Conservation (phyloP, 2,888 invertebrate species). For the Cetonia aurata region DNA sequence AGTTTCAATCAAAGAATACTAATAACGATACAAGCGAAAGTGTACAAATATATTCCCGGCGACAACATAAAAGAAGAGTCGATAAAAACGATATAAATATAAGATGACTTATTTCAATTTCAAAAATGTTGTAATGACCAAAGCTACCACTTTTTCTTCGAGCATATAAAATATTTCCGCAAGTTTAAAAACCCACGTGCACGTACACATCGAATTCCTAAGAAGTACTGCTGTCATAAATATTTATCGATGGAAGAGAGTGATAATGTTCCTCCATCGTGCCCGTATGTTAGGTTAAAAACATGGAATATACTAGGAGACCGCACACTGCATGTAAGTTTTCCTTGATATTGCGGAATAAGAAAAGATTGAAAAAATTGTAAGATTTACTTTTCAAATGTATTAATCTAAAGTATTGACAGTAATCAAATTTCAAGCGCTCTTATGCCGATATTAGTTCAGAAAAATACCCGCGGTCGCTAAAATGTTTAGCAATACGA, state of each 20-base stretch:
- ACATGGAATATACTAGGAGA: constrained; percentile 6
- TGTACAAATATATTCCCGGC: constrained; percentile 31
- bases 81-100: constrained; percentile 48
- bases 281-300: constrained; percentile 9
- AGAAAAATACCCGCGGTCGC: too few relatives aligned
- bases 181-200: constrained; percentile 43
- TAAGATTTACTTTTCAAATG: not conserved
- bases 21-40: constrained; percentile 42
- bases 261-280: constrained; percentile 26
- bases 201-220: constrained; percentile 40
- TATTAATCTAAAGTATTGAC: not conserved
- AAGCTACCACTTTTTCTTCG: constrained; percentile 36
- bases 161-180: constrained; percentile 47
- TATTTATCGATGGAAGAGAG: constrained; percentile 32
- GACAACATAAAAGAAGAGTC: constrained; percentile 25
- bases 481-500: too few relatives aligned
- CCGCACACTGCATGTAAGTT: too few relatives aligned
- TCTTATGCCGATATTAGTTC: not conserved
- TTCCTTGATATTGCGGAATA: not conserved
- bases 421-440: not conserved
- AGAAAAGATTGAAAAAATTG: not conserved
- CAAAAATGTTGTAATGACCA: constrained; percentile 46
- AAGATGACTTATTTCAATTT: constrained; percentile 49
- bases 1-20: constrained; percentile 43
- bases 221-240: constrained; percentile 38